These are phyloP conservation scores for Xiphorhynchus elegans DNA, from an alignment of 2,113 vertebrate species.

Conservation along the genomic window DNA sequence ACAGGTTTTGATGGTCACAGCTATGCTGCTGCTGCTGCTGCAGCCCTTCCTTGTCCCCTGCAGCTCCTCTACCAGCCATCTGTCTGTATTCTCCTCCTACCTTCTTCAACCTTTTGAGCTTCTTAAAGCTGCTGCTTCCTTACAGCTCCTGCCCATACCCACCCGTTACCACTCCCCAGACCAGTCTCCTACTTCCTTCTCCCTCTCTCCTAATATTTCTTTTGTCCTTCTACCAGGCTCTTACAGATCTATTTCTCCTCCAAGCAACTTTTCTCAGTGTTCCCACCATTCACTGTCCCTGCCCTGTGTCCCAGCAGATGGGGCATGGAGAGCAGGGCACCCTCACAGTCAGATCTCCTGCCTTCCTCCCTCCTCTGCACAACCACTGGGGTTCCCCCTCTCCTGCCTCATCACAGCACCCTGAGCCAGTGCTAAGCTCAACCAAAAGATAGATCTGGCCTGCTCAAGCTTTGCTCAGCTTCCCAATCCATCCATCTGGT, in stretches of 20 bases:
- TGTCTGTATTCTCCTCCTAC: background rate
- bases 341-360: background rate
- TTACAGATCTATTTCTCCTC: background rate
- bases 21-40: background rate
- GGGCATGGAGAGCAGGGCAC: background rate
- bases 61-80: background rate
- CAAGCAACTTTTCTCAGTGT: background rate
- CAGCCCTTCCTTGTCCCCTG: background rate
- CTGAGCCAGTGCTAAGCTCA: background rate
- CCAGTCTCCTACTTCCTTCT: background rate
- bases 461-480: background rate
- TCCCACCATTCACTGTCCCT: background rate
- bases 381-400: no score
- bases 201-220: background rate
- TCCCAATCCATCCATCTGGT: background rate
- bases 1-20: background rate
- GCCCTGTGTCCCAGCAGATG: background rate
- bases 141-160: background rate
- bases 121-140: background rate
- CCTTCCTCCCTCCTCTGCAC: background rate
- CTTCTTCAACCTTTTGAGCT: background rate
- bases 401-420: background rate
- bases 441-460: background rate
- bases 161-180: background rate
- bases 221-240: background rate